phyloP scores from a whole-genome alignment of 2,797 vertebrate species.

The Tokudaia tokunoshimensis region DNA sequence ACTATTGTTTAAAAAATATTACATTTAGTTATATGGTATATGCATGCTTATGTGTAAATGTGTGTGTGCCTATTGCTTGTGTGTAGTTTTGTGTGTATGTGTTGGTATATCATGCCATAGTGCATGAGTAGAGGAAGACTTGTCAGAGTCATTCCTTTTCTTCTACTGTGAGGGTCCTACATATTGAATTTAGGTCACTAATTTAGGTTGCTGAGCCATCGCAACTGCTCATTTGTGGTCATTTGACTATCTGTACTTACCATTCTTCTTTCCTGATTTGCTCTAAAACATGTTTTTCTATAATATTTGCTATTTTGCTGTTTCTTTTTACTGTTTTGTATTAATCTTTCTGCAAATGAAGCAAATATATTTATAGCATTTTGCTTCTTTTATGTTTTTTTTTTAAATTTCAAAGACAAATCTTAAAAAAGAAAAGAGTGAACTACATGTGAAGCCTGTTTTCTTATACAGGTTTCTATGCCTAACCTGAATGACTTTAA shows the following conservation, averaged over 20 bases:
- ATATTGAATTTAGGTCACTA: background rate
- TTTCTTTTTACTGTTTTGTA: background rate
- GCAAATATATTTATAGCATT: background rate
- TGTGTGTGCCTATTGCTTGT: no score
- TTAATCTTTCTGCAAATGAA: background rate
- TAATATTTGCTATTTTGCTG: background rate
- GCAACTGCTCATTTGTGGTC: background rate
- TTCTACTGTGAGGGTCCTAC: background rate
- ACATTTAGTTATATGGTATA: background rate
- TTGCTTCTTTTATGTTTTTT: background rate
- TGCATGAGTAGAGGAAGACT: background rate
- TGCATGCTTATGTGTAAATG: no score
- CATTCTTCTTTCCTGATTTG: background rate
- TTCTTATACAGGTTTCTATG: background rate
- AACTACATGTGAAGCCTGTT: background rate
- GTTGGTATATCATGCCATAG: background rate
- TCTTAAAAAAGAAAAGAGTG: background rate
- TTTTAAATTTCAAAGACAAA: background rate
- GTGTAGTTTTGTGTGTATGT: background rate
- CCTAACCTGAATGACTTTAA: background rate
- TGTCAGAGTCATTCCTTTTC: background rate
- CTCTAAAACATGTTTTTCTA: background rate
- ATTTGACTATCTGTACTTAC: background rate
- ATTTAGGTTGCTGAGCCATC: background rate
- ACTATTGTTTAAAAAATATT: background rate